These are phyloP conservation scores for Masnerella sp. DNA, from an alignment of 2,888 invertebrate species.

Conservation along the genomic window DNA sequence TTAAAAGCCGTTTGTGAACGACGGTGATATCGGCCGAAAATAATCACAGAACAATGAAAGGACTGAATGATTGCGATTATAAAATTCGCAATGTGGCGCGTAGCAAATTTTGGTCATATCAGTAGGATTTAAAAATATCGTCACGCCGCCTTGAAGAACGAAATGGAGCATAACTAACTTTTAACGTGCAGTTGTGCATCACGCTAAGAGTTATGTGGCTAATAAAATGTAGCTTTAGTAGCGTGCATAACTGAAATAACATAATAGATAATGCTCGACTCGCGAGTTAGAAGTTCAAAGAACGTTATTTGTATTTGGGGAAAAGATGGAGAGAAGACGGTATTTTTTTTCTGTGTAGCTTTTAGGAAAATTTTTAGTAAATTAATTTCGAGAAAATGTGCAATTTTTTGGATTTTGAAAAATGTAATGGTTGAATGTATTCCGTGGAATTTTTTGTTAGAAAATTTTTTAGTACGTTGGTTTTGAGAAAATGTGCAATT, in stretches of 20 bases:
- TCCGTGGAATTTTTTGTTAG: too few relatives aligned
- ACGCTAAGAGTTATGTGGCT: slow-evolving; percentile 42
- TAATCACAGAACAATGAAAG: slow-evolving; percentile 23
- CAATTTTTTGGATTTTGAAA: too few relatives aligned
- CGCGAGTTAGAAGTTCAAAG: not conserved
- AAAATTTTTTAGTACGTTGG: too few relatives aligned
- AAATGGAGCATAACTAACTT: slow-evolving; percentile 47
- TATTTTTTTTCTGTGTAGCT: too few relatives aligned
- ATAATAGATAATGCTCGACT: slow-evolving; percentile 39
- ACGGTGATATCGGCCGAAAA: not conserved
- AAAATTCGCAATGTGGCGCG: slow-evolving; percentile 10
- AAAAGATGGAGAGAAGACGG: slow-evolving; percentile 3
- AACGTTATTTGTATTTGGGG: not conserved
- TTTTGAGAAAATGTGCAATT: too few relatives aligned
- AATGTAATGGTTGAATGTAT: too few relatives aligned
- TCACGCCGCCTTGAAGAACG: slow-evolving; percentile 34
- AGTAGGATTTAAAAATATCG: slow-evolving; percentile 50
- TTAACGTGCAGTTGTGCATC: slow-evolving; percentile 41
- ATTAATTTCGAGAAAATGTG: too few relatives aligned
- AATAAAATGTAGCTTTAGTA: slow-evolving; percentile 54
- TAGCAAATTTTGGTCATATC: slow-evolving; percentile 50
- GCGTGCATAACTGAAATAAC: slow-evolving; percentile 59
- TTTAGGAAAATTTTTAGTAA: too few relatives aligned
- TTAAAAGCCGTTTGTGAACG: slow-evolving; percentile 5
- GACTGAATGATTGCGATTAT: slow-evolving; percentile 24